Percentiles rank a stretch among this genome's conserved stretches.
Conservation (phyloP, 1,140 invertebrate genomes). For the Drosophila takahashii region DNA sequence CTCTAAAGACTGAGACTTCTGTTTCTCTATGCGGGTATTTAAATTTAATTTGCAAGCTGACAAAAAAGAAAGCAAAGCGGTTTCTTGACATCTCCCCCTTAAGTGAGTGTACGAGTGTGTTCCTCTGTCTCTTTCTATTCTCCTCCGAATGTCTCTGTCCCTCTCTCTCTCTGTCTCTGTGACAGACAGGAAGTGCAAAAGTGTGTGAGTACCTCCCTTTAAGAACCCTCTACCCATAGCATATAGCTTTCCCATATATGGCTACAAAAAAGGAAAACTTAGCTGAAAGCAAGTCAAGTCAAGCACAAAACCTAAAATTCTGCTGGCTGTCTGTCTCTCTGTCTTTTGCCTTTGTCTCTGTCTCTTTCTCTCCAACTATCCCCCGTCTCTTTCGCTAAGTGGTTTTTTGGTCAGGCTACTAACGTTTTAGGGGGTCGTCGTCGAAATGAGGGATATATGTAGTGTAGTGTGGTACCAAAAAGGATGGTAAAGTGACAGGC, state of each 20-base stretch:
- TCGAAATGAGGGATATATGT: constrained; percentile 18
- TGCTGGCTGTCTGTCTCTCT: constrained; percentile 24
- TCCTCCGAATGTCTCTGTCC: neutral
- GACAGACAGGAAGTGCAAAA: constrained; percentile 58
- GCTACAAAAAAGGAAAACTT: constrained; percentile 43
- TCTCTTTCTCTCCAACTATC: constrained; percentile 10
- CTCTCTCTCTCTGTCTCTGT: constrained; percentile 12
- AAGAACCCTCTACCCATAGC: neutral
- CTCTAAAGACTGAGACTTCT: neutral
- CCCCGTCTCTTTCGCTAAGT: constrained; percentile 30
- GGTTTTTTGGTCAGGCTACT: constrained; percentile 47
- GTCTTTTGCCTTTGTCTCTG: neutral
- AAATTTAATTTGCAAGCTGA: constrained; percentile 78
- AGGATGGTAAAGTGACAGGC: constrained; percentile 19
- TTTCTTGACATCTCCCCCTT: constrained; percentile 62
- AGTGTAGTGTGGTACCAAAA: neutral
- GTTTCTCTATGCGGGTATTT: constrained; percentile 67
- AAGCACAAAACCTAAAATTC: constrained; percentile 44
- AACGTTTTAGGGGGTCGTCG: constrained; percentile 4
- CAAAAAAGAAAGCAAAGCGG: constrained; percentile 72
- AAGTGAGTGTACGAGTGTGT: constrained; percentile 30
- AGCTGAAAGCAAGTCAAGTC: constrained; percentile 46
- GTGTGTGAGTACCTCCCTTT: constrained; percentile 17
- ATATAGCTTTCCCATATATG: constrained; percentile 33
- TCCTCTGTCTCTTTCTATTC: constrained; percentile 4